These are phyloP conservation scores for Heliconius nattereri DNA, from an alignment of 1,140 invertebrate species.

Conservation along the genomic window DNA sequence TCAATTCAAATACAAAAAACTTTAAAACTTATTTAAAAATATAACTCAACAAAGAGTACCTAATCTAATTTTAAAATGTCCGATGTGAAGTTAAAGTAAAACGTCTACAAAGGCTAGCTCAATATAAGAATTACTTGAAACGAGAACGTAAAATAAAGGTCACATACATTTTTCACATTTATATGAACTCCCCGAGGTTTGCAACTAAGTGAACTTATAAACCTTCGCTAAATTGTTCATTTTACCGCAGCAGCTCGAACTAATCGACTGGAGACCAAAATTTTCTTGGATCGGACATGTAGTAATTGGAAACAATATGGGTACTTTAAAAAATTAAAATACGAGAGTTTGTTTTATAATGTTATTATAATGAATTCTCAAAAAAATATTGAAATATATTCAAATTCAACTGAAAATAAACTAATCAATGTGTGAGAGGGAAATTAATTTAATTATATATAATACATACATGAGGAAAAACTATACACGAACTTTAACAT, in stretches of 20 bases:
- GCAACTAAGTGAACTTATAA: conserved; percentile 28
- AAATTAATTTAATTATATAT: no score
- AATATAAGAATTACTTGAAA: not conserved
- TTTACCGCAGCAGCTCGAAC: conserved; percentile 8
- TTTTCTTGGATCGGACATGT: not conserved
- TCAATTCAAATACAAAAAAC: no score
- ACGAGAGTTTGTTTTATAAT: not conserved
- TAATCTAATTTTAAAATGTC: not conserved
- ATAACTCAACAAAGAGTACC: not conserved
- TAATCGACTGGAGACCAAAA: conserved; percentile 10
- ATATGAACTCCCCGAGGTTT: conserved; percentile 24
- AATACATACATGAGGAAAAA: no score
- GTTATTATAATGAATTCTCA: not conserved
- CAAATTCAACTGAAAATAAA: no score
- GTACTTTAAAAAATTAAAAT: not conserved
- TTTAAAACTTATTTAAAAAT: no score
- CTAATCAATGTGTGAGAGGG: no score
- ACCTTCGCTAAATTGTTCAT: not conserved
- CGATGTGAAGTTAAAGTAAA: not conserved
- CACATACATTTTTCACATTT: conserved; percentile 16
- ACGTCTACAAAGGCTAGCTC: not conserved
- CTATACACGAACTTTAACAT: not conserved
- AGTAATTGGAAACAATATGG: not conserved
- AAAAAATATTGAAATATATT: not conserved
- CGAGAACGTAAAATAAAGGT: not conserved